Base-by-base conservation (phyloP, 2,113 vertebrate genomes). In the Podarcis raffonei region DNA sequence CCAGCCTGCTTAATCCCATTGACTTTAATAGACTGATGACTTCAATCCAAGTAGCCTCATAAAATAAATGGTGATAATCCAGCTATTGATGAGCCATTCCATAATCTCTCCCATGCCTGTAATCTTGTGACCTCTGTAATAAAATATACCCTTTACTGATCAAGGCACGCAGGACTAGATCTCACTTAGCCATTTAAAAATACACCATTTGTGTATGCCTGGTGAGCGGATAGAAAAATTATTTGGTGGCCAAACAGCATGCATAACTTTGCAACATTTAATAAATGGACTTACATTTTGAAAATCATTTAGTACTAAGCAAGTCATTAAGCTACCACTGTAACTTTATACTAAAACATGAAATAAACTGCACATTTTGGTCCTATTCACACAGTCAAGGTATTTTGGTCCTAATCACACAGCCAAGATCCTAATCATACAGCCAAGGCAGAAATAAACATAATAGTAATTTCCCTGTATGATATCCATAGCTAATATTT, bases 211-310 rank as follows among this genome's bases (percentile, higher is more conserved):
- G 13, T 75, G 80, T 16, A 2, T 57, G 76, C 76, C 48, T 20
- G 1, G 0, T 0, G 72, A 78, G 11, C 22, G 13, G 79, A 82
- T 2, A 90, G 57, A 0, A 65, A 39, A 27, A 85, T 9, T 32
- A 65, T 62, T 82, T 2, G 18, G 20, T 15, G 79, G 83, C 32
- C 53, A 87, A 48, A 37, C 3, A 79, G 68, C 35, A 62, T 88
- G 69, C 81, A 91, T 87, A 75, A 4, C 62, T 92, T 84, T 91
- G 62, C 84, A 85, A n/a, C 25, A 27, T 77, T 89, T 87, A 27
- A 22, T 76, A 91, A 86, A 82, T 7, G 1, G 39, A 35, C 23
- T 35, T 20, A 30, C 32, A 88, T 65, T 57, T 59, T 42, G 68
- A 72, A 87, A 81, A 13, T n/a, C 11, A 77, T 39, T 11, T 23